Evolutionary conservation across 2,888 invertebrate species (phyloP).

Genomic region (Cyaniris semiargus): DNA sequence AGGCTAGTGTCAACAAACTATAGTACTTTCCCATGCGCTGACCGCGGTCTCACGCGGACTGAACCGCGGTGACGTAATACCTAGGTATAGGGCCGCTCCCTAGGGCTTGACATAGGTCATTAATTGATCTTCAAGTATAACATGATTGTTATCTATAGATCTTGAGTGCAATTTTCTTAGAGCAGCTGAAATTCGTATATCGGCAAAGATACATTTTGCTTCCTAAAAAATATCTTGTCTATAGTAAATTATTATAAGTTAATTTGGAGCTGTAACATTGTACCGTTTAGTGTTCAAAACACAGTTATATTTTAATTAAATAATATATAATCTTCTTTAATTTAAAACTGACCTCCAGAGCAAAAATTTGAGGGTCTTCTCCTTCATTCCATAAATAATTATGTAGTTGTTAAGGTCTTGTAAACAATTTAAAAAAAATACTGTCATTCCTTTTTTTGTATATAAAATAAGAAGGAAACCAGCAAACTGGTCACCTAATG

Average conservation of each 20-base stretch:
- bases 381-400: too few relatives aligned
- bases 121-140: neutral
- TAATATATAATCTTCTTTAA: too few relatives aligned
- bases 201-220: neutral
- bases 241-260: too few relatives aligned
- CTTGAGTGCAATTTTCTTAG: neutral
- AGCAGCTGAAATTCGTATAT: neutral
- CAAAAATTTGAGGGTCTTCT: neutral
- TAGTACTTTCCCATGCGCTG: constrained; percentile 9
- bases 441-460: too few relatives aligned
- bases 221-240: neutral
- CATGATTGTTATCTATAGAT: neutral
- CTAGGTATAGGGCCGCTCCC: neutral
- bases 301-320: too few relatives aligned
- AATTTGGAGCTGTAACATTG: too few relatives aligned
- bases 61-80: neutral
- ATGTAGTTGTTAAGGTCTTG: too few relatives aligned
- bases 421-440: too few relatives aligned
- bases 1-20: constrained; percentile 8
- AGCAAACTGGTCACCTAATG: too few relatives aligned
- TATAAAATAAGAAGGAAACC: too few relatives aligned
- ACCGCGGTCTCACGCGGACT: neutral
- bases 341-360: too few relatives aligned
- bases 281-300: too few relatives aligned
- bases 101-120: neutral